Percentiles rank a stretch among this genome's conserved stretches.
These are phyloP conservation scores for Drosophila mimetica DNA, from an alignment of 2,888 invertebrate genomes.

Conservation along the genomic window DNA sequence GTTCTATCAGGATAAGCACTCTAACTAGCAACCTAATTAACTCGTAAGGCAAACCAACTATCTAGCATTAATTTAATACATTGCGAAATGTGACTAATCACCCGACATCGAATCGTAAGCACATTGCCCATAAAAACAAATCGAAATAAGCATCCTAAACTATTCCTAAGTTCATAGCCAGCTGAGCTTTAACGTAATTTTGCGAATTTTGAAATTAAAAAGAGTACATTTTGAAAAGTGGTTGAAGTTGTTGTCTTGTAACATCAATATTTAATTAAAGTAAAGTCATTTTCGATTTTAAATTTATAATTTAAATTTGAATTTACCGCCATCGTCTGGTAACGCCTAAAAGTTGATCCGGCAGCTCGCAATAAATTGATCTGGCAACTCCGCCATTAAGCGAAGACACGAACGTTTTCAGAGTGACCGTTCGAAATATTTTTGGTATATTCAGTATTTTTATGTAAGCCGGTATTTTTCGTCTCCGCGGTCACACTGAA, in stretches of 20 bases:
- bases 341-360: too few species aligned
- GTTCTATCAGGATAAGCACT: conserved; percentile 9
- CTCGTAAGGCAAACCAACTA: conserved; percentile 25
- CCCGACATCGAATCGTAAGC: conserved; percentile 5
- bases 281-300: neutral
- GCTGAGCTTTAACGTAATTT: neutral
- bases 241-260: neutral
- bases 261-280: neutral
- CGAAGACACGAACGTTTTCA: too few species aligned
- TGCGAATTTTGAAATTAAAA: conserved; percentile 10
- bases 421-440: too few species aligned
- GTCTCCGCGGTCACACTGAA: neutral
- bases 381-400: too few species aligned
- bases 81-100: conserved; percentile 24
- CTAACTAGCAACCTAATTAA: conserved; percentile 5
- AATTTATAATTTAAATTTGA: neutral
- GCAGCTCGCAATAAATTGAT: neutral
- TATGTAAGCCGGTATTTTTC: too few species aligned
- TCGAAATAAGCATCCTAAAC: conserved; percentile 19
- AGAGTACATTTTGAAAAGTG: neutral
- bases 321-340: neutral
- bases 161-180: conserved; percentile 6
- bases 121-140: neutral
- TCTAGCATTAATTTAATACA: conserved; percentile 15
- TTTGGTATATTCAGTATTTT: too few species aligned